These are phyloP conservation scores for Hirundo rustica DNA, from an alignment of 2,797 vertebrate species.

Conservation along the genomic window DNA sequence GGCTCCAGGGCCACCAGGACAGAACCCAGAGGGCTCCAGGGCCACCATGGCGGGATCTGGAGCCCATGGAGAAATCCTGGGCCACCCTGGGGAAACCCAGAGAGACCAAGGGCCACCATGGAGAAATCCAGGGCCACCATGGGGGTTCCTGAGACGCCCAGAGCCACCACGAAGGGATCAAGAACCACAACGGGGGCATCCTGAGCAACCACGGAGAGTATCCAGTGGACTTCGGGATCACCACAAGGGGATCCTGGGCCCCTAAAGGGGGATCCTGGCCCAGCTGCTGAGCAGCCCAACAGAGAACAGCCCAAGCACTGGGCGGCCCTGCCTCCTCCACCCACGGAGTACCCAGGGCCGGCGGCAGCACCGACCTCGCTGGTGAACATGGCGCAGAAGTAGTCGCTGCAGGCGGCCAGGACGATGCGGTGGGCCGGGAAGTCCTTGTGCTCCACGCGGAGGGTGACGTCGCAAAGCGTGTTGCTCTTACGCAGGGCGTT, in stretches of 20 bases:
- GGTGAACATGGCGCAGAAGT: conserved; percentile 99
- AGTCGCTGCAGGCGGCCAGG: conserved; percentile 96
- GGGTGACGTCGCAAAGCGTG: conserved; percentile 96
- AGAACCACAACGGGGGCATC: neutral
- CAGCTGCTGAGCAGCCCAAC: neutral
- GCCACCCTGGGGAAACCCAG: neutral
- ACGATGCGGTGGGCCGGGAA: conserved; percentile 97
- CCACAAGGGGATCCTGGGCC: neutral
- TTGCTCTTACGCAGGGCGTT: conserved; percentile 96
- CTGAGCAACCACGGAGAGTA: neutral
- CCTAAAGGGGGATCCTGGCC: neutral
- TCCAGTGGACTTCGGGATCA: neutral
- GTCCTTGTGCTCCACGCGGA: conserved; percentile 92
- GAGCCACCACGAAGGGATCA: neutral
- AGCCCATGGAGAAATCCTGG: neutral
- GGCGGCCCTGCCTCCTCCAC: neutral
- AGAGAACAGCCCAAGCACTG: neutral
- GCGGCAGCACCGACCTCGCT: conserved; percentile 86
- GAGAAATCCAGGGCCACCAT: neutral
- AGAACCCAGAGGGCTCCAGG: neutral
- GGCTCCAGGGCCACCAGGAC: neutral
- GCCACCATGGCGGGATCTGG: rapidly evolving
- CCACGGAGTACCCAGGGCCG: neutral
- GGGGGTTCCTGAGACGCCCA: neutral
- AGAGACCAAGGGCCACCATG: neutral